Conservation (phyloP, 2,113 vertebrate species). For the Neomonachus schauinslandi region DNA sequence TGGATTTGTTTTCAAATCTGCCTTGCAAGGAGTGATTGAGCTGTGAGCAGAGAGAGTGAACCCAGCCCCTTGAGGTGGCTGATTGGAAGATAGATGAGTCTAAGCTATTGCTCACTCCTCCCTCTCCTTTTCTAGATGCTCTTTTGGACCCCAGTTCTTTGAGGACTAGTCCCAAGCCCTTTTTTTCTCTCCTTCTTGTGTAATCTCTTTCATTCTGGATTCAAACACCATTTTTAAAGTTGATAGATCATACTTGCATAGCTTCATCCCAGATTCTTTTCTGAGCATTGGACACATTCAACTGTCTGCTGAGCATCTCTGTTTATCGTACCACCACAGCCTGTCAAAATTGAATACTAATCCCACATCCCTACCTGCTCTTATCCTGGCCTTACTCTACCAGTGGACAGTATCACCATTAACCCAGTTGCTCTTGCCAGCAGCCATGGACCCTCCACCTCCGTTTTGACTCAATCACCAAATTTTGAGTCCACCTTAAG, state of each 20-base stretch:
- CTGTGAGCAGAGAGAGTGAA: not conserved
- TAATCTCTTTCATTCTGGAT: not conserved
- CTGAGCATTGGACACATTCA: not conserved
- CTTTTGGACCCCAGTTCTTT: not conserved
- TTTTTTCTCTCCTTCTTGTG: not conserved
- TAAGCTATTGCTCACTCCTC: not conserved
- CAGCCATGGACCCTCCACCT: not conserved
- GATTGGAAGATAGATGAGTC: not conserved
- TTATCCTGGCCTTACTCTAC: not conserved
- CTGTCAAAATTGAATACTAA: not conserved
- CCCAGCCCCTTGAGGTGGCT: not conserved
- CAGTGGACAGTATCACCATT: not conserved
- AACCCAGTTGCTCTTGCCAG: not conserved
- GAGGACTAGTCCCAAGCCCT: not conserved
- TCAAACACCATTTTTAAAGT: not conserved
- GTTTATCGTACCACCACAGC: not conserved
- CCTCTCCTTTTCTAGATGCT: not conserved
- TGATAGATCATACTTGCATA: not conserved
- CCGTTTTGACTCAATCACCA: not conserved
- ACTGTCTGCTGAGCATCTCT: not conserved
- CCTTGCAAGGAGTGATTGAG: not conserved
- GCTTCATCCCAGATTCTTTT: not conserved
- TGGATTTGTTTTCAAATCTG: not conserved
- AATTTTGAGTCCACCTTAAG: not conserved
- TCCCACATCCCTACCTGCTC: not conserved